These are phyloP conservation scores for Phalloptychus januarius DNA, from an alignment of 2,797 vertebrate species.

Conservation along the genomic window DNA sequence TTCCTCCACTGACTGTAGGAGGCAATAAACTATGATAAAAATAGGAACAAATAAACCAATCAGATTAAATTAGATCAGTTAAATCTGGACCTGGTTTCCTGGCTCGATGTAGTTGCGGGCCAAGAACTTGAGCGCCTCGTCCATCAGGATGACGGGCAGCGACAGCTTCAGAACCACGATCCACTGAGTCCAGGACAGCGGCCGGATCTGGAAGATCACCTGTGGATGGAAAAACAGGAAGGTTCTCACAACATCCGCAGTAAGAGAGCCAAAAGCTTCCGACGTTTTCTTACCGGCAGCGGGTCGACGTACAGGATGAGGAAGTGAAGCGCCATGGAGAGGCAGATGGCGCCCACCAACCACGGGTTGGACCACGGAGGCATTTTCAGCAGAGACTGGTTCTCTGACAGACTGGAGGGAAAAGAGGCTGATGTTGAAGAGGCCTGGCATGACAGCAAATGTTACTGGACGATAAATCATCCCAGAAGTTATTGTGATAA, in stretches of 20 bases:
- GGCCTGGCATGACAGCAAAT: too few relatives aligned
- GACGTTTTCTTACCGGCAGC: constrained; percentile 74
- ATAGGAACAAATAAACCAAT: neutral
- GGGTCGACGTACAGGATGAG: constrained; percentile 85
- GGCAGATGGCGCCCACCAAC: constrained; percentile 83
- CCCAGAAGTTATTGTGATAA: too few relatives aligned
- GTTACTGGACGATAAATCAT: too few relatives aligned
- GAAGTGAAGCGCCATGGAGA: constrained; percentile 85
- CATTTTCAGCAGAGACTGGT: constrained; percentile 85
- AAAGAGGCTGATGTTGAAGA: neutral
- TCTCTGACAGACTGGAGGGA: constrained; percentile 79
- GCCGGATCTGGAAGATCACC: constrained; percentile 84
- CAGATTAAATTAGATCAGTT: neutral
- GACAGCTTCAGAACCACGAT: constrained; percentile 85
- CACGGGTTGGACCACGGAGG: constrained; percentile 85
- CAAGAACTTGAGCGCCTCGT: constrained; percentile 83
- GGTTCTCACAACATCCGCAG: too few relatives aligned
- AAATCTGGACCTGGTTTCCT: constrained; percentile 70
- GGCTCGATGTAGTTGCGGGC: constrained; percentile 83
- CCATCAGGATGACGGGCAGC: constrained; percentile 84
- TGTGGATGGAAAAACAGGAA: constrained; percentile 25
- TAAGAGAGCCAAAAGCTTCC: neutral
- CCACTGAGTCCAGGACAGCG: constrained; percentile 84
- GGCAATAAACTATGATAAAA: neutral
- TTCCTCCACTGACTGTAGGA: constrained; percentile 66